Evolutionary conservation across 2,113 vertebrate genomes (phyloP), one percentile per base, ranked within the genome.

Genomic region (Perca fluviatilis): DNA sequence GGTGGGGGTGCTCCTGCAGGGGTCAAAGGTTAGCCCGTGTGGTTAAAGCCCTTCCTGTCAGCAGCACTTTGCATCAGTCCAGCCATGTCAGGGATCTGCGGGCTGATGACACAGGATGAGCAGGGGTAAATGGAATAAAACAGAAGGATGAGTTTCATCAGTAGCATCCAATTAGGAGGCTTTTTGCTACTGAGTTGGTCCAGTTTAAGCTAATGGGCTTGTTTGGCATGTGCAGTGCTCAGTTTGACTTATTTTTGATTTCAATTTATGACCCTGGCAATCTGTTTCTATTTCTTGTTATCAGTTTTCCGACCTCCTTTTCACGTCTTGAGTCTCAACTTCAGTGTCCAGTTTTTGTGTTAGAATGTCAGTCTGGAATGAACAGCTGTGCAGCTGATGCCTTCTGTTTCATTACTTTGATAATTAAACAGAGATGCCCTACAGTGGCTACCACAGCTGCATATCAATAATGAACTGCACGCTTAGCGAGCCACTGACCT

Each of bases 1-100:
- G 5, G 15, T 1, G 33, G 4, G 68, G 10, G 2, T 49, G 65
- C 50, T 73, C 73, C 69, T 0, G 0, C 43, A 5, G 68, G 73
- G 87, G 85, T 84, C 67, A 82, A 25, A 91, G 93, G 88, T 85
- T 25, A 87, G 43, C 36, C 50, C 7, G 67, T 67, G 84, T 66
- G 85, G 80, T 72, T 83, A 85, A 90, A 87, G 86, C 86, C 70
- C 84, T 77, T 89, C 80, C 84, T 87, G 89, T 90, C 84, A 85
- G 71, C 75, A 75, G 76, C 80, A 77, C 83, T 92, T 86, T 82
- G 79, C 70, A 54, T 86, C 57, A 82, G 75, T 77, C n/a, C 58
- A 53, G 50, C 15, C 56, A 62, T 71, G 21, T 77, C 58, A n/a
- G 74, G 66, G 65, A 76, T 78, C 36, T 36, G 65, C 12, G 8